Percentiles rank a stretch among this genome's conserved stretches.
Conservation (phyloP, 2,113 vertebrate species). For the Solenodon paradoxus region DNA sequence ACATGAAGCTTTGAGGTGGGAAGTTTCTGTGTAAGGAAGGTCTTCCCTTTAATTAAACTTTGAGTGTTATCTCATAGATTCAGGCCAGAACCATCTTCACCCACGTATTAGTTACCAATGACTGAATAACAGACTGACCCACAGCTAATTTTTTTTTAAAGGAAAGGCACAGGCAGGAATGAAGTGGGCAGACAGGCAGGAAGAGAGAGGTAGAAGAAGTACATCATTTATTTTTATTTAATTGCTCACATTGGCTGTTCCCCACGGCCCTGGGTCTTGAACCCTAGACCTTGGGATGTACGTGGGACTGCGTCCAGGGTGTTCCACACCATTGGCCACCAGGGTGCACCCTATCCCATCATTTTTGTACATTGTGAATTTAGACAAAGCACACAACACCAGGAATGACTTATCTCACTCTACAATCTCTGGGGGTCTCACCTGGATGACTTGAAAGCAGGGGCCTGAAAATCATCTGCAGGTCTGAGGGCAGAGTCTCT, state of each 20-base stretch:
- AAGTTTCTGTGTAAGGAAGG: background rate
- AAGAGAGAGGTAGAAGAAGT: too few relatives aligned
- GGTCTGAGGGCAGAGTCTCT: background rate
- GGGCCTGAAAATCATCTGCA: background rate
- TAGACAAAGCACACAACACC: background rate
- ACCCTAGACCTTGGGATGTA: too few relatives aligned
- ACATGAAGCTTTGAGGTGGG: background rate
- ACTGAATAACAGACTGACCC: background rate
- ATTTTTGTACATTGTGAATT: background rate
- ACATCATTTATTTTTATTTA: too few relatives aligned
- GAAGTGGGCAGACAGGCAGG: too few relatives aligned
- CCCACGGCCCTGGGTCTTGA: too few relatives aligned
- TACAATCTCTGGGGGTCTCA: background rate
- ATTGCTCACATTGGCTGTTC: too few relatives aligned
- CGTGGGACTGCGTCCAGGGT: too few relatives aligned
- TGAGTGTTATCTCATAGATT: background rate
- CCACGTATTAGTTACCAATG: background rate
- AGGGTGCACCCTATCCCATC: too few relatives aligned
- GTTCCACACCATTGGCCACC: too few relatives aligned
- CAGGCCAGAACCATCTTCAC: background rate
- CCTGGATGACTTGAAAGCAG: background rate
- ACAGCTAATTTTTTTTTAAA: too few relatives aligned
- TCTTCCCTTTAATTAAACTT: background rate
- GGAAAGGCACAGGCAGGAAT: too few relatives aligned
- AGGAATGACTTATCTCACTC: background rate